Base-by-base conservation (phyloP, 2,797 vertebrate species). In the Premnoplex brunnescens region DNA sequence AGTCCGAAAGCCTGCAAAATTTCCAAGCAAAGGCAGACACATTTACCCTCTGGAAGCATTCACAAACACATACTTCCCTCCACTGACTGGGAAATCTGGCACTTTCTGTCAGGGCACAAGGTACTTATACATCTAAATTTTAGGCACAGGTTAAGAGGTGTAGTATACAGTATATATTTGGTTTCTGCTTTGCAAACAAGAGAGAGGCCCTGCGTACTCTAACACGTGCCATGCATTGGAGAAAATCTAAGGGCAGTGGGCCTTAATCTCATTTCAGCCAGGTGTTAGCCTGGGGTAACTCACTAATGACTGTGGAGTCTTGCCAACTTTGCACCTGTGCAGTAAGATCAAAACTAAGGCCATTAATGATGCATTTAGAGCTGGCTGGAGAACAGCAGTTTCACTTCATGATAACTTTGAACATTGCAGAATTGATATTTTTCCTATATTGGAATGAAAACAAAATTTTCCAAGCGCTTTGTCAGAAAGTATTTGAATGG, bases 201-300 rank as follows among this genome's bases (percentile, higher is more conserved):
- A n/a, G 54, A 69, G 85, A 78, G 85, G 62, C 62, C 72, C 36
- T 49, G 21, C 78, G 59, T 66, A 21, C 69, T 83, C 27, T 75
- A 89, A 81, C 55, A 89, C 9, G 51, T 64, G 51, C 72, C 72
- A 24, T 32, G 21, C 41, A 8, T 26, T 84, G 91, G 62, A 73
- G 89, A 93, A 94, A 96, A 62, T 66, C 51, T 94, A 71, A 91
- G 76, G 79, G 85, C 83, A 86, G 82, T 60, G 58, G 69, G 69
- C 55, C 66, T 84, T 96, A 93, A 89, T 91, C 87, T 94, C 55
- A 11, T 88, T 92, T 94, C 51, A 94, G 36, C 89, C 95, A 93
- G 92, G 89, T 96, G 95, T 90, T 96, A 96, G 95, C 95, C 95
- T 94, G 87, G 44, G 91, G 93, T 96, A 96, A 88, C 64, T 89